Conservation (phyloP, 2,113 vertebrate genomes). For the Phalacrocorax pelagicus region DNA sequence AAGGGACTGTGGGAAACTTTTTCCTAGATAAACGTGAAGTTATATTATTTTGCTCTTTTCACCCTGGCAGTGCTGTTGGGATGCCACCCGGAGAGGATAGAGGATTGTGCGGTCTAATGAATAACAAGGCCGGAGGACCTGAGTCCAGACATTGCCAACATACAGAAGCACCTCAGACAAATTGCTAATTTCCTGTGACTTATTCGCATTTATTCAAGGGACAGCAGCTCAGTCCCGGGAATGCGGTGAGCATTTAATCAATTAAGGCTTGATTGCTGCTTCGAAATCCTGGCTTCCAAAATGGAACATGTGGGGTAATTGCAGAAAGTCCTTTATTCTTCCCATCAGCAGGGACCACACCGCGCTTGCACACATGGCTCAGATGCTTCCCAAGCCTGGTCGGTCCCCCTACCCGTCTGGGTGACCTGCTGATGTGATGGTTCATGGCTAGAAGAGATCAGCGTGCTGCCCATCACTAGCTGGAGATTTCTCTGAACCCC, state of each 20-base stretch:
- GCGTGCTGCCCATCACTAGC: not conserved
- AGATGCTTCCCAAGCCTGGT: not conserved
- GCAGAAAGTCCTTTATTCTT: not conserved
- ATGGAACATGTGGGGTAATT: not conserved
- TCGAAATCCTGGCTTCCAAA: conserved; percentile 9
- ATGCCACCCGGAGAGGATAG: not conserved
- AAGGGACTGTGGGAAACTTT: conserved; percentile 39
- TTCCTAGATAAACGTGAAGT: not conserved
- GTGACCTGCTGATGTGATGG: not conserved
- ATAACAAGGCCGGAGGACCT: not conserved
- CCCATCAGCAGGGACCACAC: not conserved
- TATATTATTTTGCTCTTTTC: not conserved
- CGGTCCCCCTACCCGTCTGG: not conserved
- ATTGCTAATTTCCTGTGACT: conserved; percentile 24
- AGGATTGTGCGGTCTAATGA: conserved; percentile 37
- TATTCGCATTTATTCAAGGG: conserved; percentile 1
- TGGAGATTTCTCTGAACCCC: not conserved
- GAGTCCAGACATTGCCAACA: not conserved
- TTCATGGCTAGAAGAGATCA: not conserved
- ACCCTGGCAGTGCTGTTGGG: not conserved
- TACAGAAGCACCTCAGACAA: conserved; percentile 7
- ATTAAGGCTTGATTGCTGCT: conserved; percentile 2
- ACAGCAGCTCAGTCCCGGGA: not conserved
- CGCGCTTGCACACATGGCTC: fast-evolving
- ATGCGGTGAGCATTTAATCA: not conserved